phyloP scores from a whole-genome alignment of 92 coral and sea anemone genomes.

The Epizoanthus stellaris region DNA sequence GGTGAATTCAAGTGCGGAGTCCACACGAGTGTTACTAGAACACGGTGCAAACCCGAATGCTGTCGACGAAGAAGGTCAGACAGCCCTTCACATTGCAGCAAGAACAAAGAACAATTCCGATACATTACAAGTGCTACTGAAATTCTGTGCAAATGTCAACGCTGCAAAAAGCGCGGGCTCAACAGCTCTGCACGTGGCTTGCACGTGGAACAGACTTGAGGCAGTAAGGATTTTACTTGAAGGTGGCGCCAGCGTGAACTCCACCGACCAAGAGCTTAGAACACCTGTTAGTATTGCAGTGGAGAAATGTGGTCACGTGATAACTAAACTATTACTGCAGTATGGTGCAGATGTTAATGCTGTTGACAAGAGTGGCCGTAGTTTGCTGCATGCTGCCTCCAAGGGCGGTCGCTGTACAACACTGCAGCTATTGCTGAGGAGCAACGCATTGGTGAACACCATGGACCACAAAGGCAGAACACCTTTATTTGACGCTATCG shows the following conservation, averaged over 20 bases:
- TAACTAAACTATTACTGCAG: not conserved
- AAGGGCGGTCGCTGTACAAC: not conserved
- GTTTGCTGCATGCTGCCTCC: constrained; percentile 18
- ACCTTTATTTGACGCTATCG: constrained; percentile 51
- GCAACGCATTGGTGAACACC: constrained; percentile 18
- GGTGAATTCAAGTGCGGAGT: constrained; percentile 10
- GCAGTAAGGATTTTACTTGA: constrained; percentile 3
- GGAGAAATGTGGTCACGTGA: constrained; percentile 21
- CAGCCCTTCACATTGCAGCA: constrained; percentile 37
- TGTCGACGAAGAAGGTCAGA: constrained; percentile 18
- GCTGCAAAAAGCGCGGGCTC: constrained; percentile 13
- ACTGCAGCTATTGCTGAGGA: not conserved
- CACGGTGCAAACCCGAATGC: constrained; percentile 30
- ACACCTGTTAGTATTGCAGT: constrained; percentile 14
- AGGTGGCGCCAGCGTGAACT: constrained; percentile 16
- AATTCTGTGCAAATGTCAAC: constrained; percentile 23
- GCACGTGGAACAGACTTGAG: constrained; percentile 27
- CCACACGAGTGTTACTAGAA: constrained; percentile 9
- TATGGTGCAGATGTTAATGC: constrained; percentile 19
- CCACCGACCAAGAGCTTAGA: constrained; percentile 12
- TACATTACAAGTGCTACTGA: constrained; percentile 6
- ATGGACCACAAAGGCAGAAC: constrained; percentile 48
- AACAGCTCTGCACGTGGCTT: constrained; percentile 39
- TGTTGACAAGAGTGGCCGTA: not conserved
- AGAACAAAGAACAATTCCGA: constrained; percentile 13